Conservation (phyloP, 2,797 vertebrate species). For the Enteromius paludinosus region DNA sequence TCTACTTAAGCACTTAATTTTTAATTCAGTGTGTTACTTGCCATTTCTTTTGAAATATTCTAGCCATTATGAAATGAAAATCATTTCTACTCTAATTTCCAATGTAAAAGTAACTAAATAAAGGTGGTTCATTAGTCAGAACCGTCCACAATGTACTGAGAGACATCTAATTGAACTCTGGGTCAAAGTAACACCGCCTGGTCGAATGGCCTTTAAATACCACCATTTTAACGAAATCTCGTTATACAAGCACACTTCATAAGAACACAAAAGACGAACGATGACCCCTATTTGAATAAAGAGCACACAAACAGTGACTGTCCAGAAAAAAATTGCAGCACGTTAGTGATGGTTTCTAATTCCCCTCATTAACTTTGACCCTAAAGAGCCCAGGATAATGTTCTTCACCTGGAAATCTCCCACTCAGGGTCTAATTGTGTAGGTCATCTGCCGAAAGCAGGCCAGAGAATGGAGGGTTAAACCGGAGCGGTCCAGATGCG, state of each 20-base stretch:
- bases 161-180: constrained; percentile 24
- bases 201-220: constrained; percentile 17
- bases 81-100: neutral
- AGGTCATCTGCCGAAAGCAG: constrained; percentile 64
- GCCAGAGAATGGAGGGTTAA: constrained; percentile 70
- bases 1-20: too few species aligned
- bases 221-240: constrained; percentile 23
- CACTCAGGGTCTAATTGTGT: constrained; percentile 34
- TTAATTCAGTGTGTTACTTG: neutral
- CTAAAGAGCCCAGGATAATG: constrained; percentile 30
- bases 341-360: constrained; percentile 39
- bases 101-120: neutral
- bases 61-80: neutral
- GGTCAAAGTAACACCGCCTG: constrained; percentile 38
- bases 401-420: constrained; percentile 56
- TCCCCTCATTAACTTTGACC: constrained; percentile 45
- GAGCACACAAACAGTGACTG: constrained; percentile 1
- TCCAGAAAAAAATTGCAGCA: neutral
- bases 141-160: neutral
- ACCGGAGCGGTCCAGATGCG: constrained; percentile 72
- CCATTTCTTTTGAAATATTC: neutral
- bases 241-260: constrained; percentile 28
- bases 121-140: neutral
- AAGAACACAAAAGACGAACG: constrained; percentile 24
- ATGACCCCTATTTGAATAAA: constrained; percentile 47